phyloP scores from a whole-genome alignment of 1,140 invertebrate species.

The Euura saliciscinereae region DNA sequence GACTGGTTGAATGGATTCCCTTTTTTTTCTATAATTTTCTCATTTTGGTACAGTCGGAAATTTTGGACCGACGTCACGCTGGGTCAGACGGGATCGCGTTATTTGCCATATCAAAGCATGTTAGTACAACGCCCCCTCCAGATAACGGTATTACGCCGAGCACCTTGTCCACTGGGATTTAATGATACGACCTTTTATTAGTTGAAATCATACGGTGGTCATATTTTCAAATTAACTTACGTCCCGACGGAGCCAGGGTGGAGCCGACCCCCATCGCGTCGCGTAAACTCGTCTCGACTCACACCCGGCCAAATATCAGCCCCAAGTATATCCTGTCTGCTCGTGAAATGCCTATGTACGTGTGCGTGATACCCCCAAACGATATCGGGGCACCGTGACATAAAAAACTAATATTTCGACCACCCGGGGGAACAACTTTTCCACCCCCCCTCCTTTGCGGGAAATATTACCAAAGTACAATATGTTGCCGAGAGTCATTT shows the following conservation, averaged over 20 bases:
- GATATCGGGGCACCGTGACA: slow-evolving; percentile 4
- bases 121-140: not conserved
- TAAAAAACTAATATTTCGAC: slow-evolving; percentile 12
- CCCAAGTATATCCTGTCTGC: slow-evolving; percentile 1
- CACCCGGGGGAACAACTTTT: slow-evolving; percentile 1
- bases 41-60: not conserved
- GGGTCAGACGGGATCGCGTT: not conserved
- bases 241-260: slow-evolving; percentile 1
- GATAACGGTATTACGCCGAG: not conserved
- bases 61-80: not conserved
- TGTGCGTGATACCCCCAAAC: not conserved
- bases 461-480: slow-evolving; percentile 15
- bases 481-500: not conserved
- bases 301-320: not conserved
- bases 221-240: slow-evolving; percentile 13
- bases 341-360: not conserved
- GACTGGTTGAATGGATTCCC: not conserved
- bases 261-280: not conserved
- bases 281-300: not conserved
- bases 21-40: not conserved
- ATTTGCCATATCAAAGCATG: not conserved
- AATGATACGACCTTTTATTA: slow-evolving; percentile 11
- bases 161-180: slow-evolving; percentile 3
- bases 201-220: slow-evolving; percentile 10
- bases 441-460: not conserved